Conservation (phyloP, 2,113 vertebrate species). For the mouse (Mus musculus) region GRCm39 chr5:96234501-96235000, state of each 20-base stretch:
- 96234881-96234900: neutral
- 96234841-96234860: neutral
- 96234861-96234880: conserved; percentile 43
- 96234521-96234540: conserved; percentile 23
- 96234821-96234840: neutral
- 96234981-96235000: neutral
- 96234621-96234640: conserved; percentile 37
- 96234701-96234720: conserved; percentile 41
- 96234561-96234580: conserved; percentile 42
- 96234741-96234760: neutral
- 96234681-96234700: neutral
- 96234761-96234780: neutral
- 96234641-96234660: conserved; percentile 21
- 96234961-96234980: neutral
- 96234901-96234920: neutral
- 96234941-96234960: neutral
- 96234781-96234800: neutral
- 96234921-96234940: neutral
- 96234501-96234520: conserved; percentile 25
- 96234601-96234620: conserved; percentile 38
- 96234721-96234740: conserved; percentile 28
- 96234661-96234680: conserved; percentile 41
- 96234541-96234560: conserved; percentile 41
- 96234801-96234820: neutral
- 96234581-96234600: conserved; percentile 41